Conservation (phyloP, 2,113 vertebrate genomes). For the Salvelinus fontinalis region DNA sequence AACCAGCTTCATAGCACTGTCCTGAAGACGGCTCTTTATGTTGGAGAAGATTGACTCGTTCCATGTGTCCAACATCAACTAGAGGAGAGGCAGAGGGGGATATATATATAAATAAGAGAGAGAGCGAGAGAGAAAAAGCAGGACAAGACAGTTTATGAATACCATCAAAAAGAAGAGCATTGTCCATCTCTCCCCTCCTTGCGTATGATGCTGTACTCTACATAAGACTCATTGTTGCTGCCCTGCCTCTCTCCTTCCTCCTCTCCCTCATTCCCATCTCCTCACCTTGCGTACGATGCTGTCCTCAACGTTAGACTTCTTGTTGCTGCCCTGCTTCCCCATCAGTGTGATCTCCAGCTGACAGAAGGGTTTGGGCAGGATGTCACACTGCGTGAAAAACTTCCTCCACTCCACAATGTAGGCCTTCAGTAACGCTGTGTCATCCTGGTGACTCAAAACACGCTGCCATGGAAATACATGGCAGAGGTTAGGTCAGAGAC, state of each 20-base stretch:
- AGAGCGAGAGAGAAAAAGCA: not conserved
- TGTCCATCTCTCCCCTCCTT: conserved; percentile 75
- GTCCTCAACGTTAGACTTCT: conserved; percentile 97
- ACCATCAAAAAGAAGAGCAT: conserved; percentile 50
- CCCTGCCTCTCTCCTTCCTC: conserved; percentile 78
- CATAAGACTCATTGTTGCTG: conserved; percentile 79
- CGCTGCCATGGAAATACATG: conserved; percentile 69
- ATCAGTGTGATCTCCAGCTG: conserved; percentile 89
- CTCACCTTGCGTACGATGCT: conserved; percentile 97
- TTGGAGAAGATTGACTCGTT: conserved; percentile 99
- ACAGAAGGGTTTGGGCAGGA: conserved; percentile 94
- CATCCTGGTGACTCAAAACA: conserved; percentile 97
- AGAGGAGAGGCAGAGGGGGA: conserved; percentile 6
- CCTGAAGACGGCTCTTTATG: conserved; percentile 96
- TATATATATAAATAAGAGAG: no score
- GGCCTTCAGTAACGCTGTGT: conserved; percentile 96
- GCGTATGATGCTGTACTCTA: conserved; percentile 88
- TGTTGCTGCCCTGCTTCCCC: conserved; percentile 98
- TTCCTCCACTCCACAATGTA: conserved; percentile 99
- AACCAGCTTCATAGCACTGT: conserved; percentile 98
- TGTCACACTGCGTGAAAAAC: conserved; percentile 83
- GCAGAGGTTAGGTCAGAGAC: not conserved
- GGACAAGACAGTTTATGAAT: not conserved
- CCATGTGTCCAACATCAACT: conserved; percentile 99
- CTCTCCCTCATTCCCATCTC: not conserved